Evolutionary conservation across 2,888 invertebrate genomes (phyloP).

Genomic region (Argyresthia goedartella): DNA sequence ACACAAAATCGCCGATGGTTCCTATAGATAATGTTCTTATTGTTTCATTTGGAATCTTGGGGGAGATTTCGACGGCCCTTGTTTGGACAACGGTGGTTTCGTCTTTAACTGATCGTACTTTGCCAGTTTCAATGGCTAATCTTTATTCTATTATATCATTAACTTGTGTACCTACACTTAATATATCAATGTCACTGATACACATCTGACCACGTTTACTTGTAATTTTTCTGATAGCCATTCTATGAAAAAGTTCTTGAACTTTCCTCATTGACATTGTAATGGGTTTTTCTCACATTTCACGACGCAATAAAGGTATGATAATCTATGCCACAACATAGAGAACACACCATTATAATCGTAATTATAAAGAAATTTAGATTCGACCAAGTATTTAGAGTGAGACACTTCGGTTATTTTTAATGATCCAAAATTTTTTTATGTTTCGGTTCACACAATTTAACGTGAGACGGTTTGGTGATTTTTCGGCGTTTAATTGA

Average conservation of each 20-base stretch:
- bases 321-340: slow-evolving; percentile 4
- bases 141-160: not conserved
- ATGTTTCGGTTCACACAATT: slow-evolving; percentile 31
- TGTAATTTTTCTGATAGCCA: slow-evolving; percentile 1
- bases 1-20: slow-evolving; percentile 21
- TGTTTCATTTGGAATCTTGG: slow-evolving; percentile 23
- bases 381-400: slow-evolving; percentile 13
- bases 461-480: slow-evolving; percentile 19
- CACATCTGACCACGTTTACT: not conserved
- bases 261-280: slow-evolving; percentile 4
- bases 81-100: slow-evolving; percentile 3
- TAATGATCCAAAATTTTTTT: slow-evolving; percentile 22
- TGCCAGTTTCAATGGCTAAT: not conserved
- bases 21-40: slow-evolving; percentile 27
- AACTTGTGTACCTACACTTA: not conserved
- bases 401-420: slow-evolving; percentile 20
- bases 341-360: slow-evolving; percentile 14
- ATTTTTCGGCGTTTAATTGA: slow-evolving; percentile 34
- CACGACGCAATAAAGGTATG: slow-evolving; percentile 10
- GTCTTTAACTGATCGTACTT: not conserved
- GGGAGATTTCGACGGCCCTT: slow-evolving; percentile 13
- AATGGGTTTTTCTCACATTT: slow-evolving; percentile 21
- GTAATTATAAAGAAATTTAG: slow-evolving; percentile 24
- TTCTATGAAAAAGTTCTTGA: slow-evolving; percentile 4
- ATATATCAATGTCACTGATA: slow-evolving; percentile 7